phyloP scores from a whole-genome alignment of 2,113 vertebrate species.

The Hyperoodon ampullatus region DNA sequence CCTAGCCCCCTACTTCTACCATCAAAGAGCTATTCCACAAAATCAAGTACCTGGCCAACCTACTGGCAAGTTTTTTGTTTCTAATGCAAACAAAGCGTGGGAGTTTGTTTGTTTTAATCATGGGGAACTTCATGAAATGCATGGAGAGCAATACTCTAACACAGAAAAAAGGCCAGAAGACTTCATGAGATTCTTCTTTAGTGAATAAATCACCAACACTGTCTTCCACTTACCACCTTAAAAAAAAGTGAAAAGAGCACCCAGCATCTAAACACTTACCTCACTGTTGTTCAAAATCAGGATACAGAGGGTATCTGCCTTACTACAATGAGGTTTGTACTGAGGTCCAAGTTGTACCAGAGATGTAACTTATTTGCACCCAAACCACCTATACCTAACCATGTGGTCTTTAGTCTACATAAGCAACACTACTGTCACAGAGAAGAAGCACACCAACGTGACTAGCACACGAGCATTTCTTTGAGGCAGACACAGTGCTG shows the following conservation, averaged over 20 bases:
- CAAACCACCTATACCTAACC: slow-evolving; percentile 19
- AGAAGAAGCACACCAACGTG: slow-evolving; percentile 50
- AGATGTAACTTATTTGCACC: slow-evolving; percentile 4
- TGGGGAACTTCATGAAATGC: slow-evolving; percentile 28
- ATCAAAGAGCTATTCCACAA: slow-evolving; percentile 13
- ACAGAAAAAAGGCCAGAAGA: slow-evolving; percentile 48
- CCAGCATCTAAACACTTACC: slow-evolving; percentile 42
- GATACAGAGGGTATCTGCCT: neutral
- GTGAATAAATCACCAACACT: slow-evolving; percentile 10
- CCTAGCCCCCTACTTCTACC: neutral
- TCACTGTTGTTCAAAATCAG: slow-evolving; percentile 45
- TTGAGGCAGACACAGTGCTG: neutral
- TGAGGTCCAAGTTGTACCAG: slow-evolving; percentile 12
- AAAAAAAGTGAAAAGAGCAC: slow-evolving; percentile 5
- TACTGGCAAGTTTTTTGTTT: neutral
- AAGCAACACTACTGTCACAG: slow-evolving; percentile 1
- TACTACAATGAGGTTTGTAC: neutral
- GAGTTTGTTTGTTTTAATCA: slow-evolving; percentile 26
- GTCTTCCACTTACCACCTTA: slow-evolving; percentile 22
- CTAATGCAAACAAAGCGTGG: neutral
- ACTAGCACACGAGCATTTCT: slow-evolving; percentile 44
- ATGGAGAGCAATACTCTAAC: neutral
- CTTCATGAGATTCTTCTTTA: slow-evolving; percentile 17
- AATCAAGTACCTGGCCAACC: slow-evolving; percentile 10
- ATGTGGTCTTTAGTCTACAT: neutral